Conservation (phyloP, 2,797 vertebrate genomes). For the Oreonectes daqikongensis region DNA sequence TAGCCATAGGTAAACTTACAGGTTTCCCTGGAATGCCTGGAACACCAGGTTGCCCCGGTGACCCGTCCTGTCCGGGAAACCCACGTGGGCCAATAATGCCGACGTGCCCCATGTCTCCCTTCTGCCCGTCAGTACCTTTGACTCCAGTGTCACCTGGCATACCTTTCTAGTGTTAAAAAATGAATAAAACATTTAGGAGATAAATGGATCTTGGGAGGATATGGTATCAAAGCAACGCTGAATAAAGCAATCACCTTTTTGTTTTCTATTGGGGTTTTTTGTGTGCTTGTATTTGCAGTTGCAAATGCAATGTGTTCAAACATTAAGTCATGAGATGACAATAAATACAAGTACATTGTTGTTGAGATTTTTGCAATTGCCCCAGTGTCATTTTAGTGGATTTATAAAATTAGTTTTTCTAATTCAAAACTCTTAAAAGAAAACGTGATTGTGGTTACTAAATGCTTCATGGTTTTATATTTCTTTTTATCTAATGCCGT, state of each 20-base stretch:
- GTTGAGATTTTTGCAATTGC: not conserved
- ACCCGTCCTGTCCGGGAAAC: constrained; percentile 74
- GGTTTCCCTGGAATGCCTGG: constrained; percentile 83
- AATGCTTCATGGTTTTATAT: too few relatives aligned
- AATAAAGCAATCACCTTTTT: not conserved
- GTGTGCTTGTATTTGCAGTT: not conserved
- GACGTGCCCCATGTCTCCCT: constrained; percentile 72
- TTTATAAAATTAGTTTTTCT: not conserved
- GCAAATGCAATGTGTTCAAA: not conserved
- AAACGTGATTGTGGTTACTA: too few relatives aligned
- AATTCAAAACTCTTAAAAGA: too few relatives aligned
- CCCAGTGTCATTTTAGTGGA: not conserved
- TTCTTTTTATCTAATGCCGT: too few relatives aligned
- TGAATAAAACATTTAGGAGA: constrained; percentile 2
- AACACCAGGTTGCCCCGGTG: constrained; percentile 75
- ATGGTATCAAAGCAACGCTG: not conserved
- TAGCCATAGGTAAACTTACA: constrained; percentile 64
- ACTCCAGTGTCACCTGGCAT: constrained; percentile 69
- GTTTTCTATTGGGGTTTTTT: too few relatives aligned
- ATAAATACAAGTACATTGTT: not conserved
- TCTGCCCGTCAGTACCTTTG: constrained; percentile 74
- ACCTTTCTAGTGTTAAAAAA: constrained; percentile 71
- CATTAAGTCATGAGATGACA: not conserved
- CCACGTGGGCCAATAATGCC: constrained; percentile 75
- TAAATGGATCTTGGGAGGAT: not conserved